Percentiles rank a stretch among this genome's conserved stretches.
Conservation (phyloP, 2,888 invertebrate species). For the Muscina levida region DNA sequence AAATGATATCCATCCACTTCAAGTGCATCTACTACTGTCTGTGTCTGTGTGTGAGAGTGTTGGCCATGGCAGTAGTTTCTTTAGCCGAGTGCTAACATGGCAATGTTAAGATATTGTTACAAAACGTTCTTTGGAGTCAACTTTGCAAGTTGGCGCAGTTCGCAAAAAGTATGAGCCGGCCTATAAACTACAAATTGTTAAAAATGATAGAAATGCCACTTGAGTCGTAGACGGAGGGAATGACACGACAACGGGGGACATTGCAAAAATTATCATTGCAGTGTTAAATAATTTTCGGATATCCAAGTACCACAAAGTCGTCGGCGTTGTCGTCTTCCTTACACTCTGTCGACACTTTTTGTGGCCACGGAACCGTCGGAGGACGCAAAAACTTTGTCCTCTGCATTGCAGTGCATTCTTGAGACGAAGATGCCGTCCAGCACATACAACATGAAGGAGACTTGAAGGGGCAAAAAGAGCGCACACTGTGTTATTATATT, state of each 20-base stretch:
- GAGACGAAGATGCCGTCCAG: slow-evolving; percentile 58
- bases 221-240: not conserved
- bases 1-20: slow-evolving; percentile 9
- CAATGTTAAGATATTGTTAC: slow-evolving; percentile 22
- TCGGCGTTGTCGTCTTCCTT: not conserved
- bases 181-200: slow-evolving; percentile 30
- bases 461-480: slow-evolving; percentile 6
- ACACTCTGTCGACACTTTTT: not conserved
- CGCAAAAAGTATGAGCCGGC: slow-evolving; percentile 28
- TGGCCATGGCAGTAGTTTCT: slow-evolving; percentile 30
- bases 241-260: no score
- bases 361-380: not conserved
- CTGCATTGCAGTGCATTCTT: slow-evolving; percentile 66
- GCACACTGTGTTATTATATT: slow-evolving; percentile 59
- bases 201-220: not conserved
- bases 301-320: slow-evolving; percentile 53
- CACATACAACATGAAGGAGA: not conserved
- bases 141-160: not conserved
- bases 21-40: not conserved
- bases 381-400: slow-evolving; percentile 61
- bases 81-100: not conserved
- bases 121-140: slow-evolving; percentile 9
- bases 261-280: slow-evolving; percentile 40
- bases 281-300: slow-evolving; percentile 63
- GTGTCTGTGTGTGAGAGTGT: not conserved